Conservation (phyloP, 1,140 invertebrate genomes). For the Trissolcus basalis region DNA sequence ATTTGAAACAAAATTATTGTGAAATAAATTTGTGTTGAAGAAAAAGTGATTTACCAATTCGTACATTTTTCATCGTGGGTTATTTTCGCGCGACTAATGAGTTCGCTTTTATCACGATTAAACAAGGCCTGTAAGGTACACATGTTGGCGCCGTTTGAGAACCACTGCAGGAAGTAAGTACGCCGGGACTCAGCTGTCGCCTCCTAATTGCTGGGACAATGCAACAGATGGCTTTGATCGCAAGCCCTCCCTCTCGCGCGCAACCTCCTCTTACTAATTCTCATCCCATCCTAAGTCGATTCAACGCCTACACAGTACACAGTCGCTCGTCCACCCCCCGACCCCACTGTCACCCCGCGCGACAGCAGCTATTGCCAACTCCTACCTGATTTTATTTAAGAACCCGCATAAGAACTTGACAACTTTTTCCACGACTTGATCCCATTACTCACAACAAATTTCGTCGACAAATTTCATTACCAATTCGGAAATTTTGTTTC, state of each 20-base stretch:
- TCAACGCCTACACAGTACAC: constrained; percentile 49
- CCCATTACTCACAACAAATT: constrained; percentile 1
- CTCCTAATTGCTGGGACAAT: constrained; percentile 77
- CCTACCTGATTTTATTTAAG: constrained; percentile 54
- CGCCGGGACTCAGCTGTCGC: constrained; percentile 75
- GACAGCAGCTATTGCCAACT: constrained; percentile 23
- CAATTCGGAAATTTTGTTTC: background rate
- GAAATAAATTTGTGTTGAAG: no score
- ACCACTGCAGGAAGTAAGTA: constrained; percentile 74
- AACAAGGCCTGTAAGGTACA: constrained; percentile 69
- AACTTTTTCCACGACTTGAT: constrained; percentile 13
- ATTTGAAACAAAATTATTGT: no score
- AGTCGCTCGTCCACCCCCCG: background rate
- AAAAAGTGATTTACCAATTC: no score
- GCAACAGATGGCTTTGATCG: constrained; percentile 78
- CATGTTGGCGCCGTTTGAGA: constrained; percentile 70
- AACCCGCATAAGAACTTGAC: constrained; percentile 36
- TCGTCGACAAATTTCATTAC: constrained; percentile 14
- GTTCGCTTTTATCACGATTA: constrained; percentile 37
- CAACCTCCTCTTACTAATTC: constrained; percentile 56
- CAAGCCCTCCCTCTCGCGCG: constrained; percentile 68
- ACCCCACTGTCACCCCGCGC: constrained; percentile 6
- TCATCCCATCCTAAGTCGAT: constrained; percentile 56
- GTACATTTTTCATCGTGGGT: background rate
- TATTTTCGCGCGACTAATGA: constrained; percentile 1